Conservation (phyloP, 2,888 invertebrate genomes). For the Noctua janthe region DNA sequence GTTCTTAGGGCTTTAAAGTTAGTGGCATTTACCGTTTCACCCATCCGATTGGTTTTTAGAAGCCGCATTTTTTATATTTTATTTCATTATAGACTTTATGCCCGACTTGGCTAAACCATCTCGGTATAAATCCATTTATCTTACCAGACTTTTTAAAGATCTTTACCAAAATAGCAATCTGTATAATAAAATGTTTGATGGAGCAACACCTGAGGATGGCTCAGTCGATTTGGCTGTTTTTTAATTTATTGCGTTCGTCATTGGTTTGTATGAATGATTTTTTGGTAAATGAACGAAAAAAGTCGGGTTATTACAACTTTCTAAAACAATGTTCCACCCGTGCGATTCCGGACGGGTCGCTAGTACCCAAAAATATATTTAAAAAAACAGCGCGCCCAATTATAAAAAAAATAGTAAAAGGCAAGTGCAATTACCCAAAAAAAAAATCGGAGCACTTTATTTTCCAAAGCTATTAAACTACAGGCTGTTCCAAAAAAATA, state of each 20-base stretch:
- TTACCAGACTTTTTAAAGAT: neutral
- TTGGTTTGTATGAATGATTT: neutral
- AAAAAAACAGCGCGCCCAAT: neutral
- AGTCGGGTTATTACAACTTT: neutral
- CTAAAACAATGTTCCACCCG: neutral
- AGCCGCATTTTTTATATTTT: neutral
- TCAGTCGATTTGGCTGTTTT: neutral
- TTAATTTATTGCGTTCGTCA: neutral
- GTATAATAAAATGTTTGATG: neutral
- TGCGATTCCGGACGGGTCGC: neutral
- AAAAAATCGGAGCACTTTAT: neutral
- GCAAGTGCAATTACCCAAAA: constrained; percentile 17
- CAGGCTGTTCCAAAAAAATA: constrained; percentile 15
- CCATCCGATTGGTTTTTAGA: neutral
- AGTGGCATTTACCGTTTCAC: neutral
- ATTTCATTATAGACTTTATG: neutral
- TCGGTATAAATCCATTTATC: neutral
- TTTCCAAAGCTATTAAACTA: constrained; percentile 33
- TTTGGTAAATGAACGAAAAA: neutral
- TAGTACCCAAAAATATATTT: neutral
- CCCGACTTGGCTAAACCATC: neutral
- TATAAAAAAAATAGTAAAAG: neutral
- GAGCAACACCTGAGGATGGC: too few relatives aligned
- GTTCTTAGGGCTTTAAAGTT: neutral
- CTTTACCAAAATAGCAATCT: neutral